Conservation (phyloP, 2,113 vertebrate genomes). For the Cyprinodon tularosa region DNA sequence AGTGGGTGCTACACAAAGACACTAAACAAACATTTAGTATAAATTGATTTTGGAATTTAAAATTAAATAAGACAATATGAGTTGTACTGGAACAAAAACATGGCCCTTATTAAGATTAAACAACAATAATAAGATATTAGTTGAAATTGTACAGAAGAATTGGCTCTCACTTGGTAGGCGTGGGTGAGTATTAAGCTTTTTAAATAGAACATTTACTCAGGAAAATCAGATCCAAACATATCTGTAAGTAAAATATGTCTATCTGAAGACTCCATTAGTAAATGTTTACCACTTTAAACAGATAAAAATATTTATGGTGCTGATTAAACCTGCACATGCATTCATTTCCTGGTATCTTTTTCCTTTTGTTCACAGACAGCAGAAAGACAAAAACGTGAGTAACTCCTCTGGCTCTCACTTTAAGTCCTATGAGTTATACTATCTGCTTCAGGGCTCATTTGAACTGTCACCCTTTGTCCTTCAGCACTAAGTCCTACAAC, state of each 20-base stretch:
- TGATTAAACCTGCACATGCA: neutral
- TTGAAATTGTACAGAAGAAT: too few relatives aligned
- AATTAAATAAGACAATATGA: too few relatives aligned
- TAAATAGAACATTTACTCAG: neutral
- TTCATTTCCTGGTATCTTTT: neutral
- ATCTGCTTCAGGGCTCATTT: slow-evolving; percentile 7
- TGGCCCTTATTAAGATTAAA: too few relatives aligned
- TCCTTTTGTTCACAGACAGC: slow-evolving; percentile 56
- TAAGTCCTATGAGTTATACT: slow-evolving; percentile 3
- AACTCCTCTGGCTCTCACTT: neutral
- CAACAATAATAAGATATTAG: too few relatives aligned
- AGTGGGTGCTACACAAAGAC: too few relatives aligned
- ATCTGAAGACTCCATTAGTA: neutral
- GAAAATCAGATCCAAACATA: neutral
- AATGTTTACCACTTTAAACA: neutral
- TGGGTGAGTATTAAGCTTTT: neutral
- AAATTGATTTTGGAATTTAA: too few relatives aligned
- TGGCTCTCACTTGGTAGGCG: neutral
- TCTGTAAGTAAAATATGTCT: neutral
- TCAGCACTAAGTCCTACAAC: slow-evolving; percentile 63
- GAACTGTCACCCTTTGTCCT: slow-evolving; percentile 39
- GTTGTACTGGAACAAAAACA: too few relatives aligned
- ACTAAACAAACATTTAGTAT: too few relatives aligned
- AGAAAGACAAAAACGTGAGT: slow-evolving; percentile 69
- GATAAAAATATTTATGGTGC: neutral